Evolutionary conservation across 2,888 invertebrate genomes (phyloP).

Genomic region (Ectropis crepuscularia): DNA sequence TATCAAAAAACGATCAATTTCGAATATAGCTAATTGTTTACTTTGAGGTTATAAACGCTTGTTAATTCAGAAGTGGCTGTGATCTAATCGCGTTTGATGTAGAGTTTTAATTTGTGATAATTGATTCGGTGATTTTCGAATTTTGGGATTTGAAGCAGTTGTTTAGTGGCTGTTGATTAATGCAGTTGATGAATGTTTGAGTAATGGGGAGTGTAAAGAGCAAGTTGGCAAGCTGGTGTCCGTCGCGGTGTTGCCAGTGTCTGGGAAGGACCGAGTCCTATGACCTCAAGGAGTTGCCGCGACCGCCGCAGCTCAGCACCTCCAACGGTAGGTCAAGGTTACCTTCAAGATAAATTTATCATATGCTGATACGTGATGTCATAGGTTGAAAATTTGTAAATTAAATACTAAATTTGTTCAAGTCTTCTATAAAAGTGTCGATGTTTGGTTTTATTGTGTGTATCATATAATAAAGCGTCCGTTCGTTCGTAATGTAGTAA

Average conservation of each 20-base stretch:
- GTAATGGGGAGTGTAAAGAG: conserved; percentile 73
- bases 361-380: conserved; percentile 44
- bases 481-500: no score
- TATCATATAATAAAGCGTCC: no score
- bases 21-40: conserved; percentile 65
- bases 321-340: conserved; percentile 68
- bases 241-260: conserved; percentile 58
- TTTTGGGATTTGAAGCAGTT: conserved; percentile 36
- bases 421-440: neutral
- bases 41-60: conserved; percentile 51
- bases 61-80: conserved; percentile 53
- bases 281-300: conserved; percentile 71
- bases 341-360: conserved; percentile 30
- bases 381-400: conserved; percentile 29
- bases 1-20: conserved; percentile 45
- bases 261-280: conserved; percentile 64
- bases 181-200: conserved; percentile 37
- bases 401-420: conserved; percentile 14
- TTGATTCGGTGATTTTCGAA: conserved; percentile 50
- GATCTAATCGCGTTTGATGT: conserved; percentile 61
- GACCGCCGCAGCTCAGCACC: conserved; percentile 64
- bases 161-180: conserved; percentile 39
- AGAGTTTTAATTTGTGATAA: conserved; percentile 51
- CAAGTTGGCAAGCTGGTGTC: conserved; percentile 60
- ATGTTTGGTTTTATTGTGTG: neutral